Conservation (phyloP, 2,113 vertebrate genomes). For the Haemorhous mexicanus region DNA sequence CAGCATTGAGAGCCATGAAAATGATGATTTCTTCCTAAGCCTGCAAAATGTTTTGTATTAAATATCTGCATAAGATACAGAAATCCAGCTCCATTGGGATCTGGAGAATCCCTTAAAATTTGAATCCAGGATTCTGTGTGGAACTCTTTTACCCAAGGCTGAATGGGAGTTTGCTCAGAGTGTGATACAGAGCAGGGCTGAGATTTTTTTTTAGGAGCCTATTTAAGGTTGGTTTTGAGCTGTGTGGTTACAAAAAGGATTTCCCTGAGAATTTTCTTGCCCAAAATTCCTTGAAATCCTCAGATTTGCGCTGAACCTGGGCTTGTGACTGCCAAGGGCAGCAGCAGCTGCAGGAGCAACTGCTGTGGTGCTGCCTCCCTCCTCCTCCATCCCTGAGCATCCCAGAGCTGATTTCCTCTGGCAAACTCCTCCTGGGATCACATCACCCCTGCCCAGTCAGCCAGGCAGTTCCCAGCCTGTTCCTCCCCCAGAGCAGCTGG, state of each 20-base stretch:
- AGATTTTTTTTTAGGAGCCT: neutral
- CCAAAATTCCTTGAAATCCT: neutral
- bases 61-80: fast-evolving
- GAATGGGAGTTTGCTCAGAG: fast-evolving
- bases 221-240: neutral
- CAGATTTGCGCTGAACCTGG: neutral
- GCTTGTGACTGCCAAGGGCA: neutral
- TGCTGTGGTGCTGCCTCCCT: neutral
- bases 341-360: neutral
- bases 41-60: neutral
- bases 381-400: neutral
- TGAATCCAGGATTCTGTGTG: neutral
- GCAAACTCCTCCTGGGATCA: neutral
- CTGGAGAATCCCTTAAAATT: neutral
- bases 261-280: neutral
- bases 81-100: fast-evolving
- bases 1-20: fast-evolving
- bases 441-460: fast-evolving
- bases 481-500: neutral
- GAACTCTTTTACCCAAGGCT: neutral
- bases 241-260: neutral
- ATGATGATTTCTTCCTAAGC: fast-evolving
- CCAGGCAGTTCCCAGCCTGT: neutral
- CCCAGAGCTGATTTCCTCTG: neutral
- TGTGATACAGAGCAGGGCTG: neutral